phyloP scores from a whole-genome alignment of 1,140 invertebrate species.

The Lasaia peninsularis region DNA sequence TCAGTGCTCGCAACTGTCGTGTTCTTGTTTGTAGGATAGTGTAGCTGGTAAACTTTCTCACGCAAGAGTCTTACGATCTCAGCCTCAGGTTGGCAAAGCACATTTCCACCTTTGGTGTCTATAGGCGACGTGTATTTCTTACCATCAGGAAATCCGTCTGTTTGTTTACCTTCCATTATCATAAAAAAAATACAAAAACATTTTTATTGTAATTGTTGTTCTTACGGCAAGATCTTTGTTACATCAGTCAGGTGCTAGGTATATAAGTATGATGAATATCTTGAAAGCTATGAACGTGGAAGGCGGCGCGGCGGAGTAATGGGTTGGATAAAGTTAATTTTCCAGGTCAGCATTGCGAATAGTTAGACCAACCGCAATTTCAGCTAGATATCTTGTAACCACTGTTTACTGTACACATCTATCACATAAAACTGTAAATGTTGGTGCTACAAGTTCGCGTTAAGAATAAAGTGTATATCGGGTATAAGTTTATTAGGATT shows the following conservation, averaged over 20 bases:
- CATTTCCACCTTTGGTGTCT: no score
- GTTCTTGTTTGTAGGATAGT: no score
- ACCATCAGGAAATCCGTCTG: no score
- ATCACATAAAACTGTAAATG: background rate
- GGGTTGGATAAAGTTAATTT: slow-evolving; percentile 48
- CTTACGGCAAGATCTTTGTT: background rate
- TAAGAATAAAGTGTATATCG: no score
- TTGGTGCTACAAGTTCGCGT: background rate
- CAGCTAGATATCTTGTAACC: background rate
- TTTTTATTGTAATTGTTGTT: background rate
- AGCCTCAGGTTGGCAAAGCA: no score
- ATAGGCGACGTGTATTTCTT: no score
- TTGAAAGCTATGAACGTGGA: slow-evolving; percentile 5
- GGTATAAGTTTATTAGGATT: no score
- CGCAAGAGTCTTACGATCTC: no score
- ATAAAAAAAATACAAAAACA: no score
- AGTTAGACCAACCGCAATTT: slow-evolving; percentile 34
- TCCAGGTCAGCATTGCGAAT: slow-evolving; percentile 39
- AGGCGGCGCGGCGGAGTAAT: slow-evolving; percentile 23
- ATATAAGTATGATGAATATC: background rate
- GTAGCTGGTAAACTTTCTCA: no score
- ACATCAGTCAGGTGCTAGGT: background rate
- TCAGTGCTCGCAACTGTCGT: no score
- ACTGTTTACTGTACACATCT: background rate
- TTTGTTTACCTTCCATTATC: no score